phyloP scores from a whole-genome alignment of 2,888 invertebrate genomes.

The Dasysyrphus albostriatus region DNA sequence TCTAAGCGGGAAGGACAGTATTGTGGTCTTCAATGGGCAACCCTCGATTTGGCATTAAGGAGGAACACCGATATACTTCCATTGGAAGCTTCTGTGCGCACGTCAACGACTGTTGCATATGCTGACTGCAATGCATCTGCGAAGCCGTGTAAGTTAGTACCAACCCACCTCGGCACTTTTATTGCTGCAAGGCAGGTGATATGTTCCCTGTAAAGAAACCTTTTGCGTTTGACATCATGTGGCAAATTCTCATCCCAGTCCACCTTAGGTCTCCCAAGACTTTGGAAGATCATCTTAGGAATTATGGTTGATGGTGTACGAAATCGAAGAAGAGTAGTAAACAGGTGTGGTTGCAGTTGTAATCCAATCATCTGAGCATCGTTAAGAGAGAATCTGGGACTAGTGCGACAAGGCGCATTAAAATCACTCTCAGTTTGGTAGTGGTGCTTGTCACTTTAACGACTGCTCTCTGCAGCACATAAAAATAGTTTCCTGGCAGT shows the following conservation, averaged over 20 bases:
- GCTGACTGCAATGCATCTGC: too few species aligned
- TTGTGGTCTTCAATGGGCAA: too few species aligned
- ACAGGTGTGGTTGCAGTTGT: conserved; percentile 62
- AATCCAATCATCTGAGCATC: background rate
- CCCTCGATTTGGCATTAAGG: too few species aligned
- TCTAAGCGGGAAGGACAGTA: too few species aligned
- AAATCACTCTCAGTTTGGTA: conserved; percentile 55
- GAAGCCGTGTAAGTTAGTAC: too few species aligned
- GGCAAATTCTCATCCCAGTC: conserved; percentile 28
- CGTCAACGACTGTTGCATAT: too few species aligned
- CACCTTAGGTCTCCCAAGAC: conserved; percentile 1
- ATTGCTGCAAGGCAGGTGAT: too few species aligned
- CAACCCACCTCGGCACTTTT: too few species aligned
- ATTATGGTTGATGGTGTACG: conserved; percentile 37
- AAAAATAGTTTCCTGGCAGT: conserved; percentile 4
- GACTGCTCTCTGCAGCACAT: conserved; percentile 47
- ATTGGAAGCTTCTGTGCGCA: too few species aligned
- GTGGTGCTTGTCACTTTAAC: conserved; percentile 52
- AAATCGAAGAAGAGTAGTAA: conserved; percentile 43
- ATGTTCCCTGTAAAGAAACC: too few species aligned
- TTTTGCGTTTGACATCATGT: background rate
- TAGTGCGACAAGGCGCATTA: conserved; percentile 48
- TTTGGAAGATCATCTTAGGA: background rate
- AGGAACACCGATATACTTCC: too few species aligned
- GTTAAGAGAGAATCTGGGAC: conserved; percentile 31